phyloP scores from a whole-genome alignment of 2,888 invertebrate species.

The Monoplex corrugatus region DNA sequence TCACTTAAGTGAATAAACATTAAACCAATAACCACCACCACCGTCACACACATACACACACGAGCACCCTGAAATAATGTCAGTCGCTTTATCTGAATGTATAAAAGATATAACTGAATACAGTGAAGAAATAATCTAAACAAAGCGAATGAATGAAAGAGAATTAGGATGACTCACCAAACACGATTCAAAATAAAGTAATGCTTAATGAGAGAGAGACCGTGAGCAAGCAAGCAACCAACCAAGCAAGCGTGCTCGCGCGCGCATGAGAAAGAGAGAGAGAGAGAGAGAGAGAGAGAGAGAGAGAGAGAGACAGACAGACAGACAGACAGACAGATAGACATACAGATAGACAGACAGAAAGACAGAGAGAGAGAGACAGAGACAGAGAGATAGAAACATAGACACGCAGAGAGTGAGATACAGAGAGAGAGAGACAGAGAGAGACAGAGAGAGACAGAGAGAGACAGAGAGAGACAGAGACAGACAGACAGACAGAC shows the following conservation, averaged over 20 bases:
- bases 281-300: background rate
- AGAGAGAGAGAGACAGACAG: background rate
- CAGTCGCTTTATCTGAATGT: no score
- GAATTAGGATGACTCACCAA: background rate
- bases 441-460: background rate
- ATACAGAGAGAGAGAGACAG: background rate
- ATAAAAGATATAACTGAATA: background rate
- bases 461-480: conserved; percentile 20
- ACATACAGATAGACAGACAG: background rate
- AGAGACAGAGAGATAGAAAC: background rate
- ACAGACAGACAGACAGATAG: no score
- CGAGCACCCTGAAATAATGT: no score
- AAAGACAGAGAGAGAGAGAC: background rate
- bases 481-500: background rate
- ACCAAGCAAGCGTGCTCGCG: no score
- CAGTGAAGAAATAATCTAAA: background rate
- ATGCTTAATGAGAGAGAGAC: no score
- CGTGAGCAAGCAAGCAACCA: no score
- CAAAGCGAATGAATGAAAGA: conserved; percentile 4
- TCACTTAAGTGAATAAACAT: no score
- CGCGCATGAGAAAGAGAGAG: conserved; percentile 15
- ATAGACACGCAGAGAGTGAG: background rate
- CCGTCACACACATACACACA: no score
- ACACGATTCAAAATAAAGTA: background rate
- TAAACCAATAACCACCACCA: no score